Conservation (phyloP, 2,797 vertebrate species). For the Phoeniculus purpureus region DNA sequence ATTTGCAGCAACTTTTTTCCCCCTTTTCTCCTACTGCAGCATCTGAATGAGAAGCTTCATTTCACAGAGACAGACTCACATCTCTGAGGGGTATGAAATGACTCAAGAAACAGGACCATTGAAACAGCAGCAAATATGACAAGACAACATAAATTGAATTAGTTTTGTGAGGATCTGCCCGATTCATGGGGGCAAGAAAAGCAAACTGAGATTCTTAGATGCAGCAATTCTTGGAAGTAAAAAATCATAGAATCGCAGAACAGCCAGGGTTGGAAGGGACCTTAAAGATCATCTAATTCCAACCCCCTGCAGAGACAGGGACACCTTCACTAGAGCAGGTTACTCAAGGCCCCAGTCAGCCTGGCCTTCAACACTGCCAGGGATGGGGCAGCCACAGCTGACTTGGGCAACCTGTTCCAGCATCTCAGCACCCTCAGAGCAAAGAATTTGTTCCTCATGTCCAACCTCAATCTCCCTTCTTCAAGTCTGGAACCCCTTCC, state of each 20-base stretch:
- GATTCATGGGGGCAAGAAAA: not conserved
- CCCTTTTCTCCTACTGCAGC: not conserved
- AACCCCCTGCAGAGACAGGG: no score
- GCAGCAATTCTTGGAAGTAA: not conserved
- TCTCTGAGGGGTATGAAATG: not conserved
- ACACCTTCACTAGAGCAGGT: no score
- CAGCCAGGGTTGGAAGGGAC: no score
- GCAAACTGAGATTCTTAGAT: not conserved
- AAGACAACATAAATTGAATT: not conserved
- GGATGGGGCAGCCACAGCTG: no score
- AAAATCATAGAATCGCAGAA: not conserved
- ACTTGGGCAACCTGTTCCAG: no score
- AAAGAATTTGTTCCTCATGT: no score
- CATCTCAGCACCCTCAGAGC: no score
- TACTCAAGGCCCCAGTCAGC: no score
- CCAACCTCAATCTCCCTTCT: no score
- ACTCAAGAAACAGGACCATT: not conserved
- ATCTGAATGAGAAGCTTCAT: not conserved
- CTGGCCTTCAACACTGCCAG: no score
- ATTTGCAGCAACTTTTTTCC: not conserved
- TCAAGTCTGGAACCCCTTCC: no score
- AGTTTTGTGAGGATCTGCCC: not conserved
- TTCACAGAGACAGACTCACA: not conserved
- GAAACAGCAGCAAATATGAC: not conserved
- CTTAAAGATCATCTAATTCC: no score